Evolutionary conservation across 2,113 vertebrate species (phyloP).

Genomic region (Platanista minor): DNA sequence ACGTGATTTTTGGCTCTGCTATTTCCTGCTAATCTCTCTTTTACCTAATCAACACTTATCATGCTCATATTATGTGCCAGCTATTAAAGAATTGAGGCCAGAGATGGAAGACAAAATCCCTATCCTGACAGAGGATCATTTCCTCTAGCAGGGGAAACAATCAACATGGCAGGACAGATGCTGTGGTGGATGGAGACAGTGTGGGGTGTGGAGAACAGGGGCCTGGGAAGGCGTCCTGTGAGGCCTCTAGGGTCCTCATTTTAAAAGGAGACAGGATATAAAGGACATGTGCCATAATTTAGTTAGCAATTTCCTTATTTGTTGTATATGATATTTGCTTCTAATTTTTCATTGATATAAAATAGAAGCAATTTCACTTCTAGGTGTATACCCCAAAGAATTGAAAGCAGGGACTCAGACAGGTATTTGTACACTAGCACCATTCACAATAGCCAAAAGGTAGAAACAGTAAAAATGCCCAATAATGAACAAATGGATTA

Average conservation of each 20-base stretch:
- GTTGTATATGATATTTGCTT: background rate
- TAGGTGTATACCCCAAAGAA: background rate
- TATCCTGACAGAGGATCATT: background rate
- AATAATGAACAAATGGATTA: background rate
- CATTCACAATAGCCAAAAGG: background rate
- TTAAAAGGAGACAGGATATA: background rate
- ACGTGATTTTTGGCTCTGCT: background rate
- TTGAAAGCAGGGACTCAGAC: background rate
- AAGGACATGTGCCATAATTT: background rate
- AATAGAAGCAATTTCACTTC: background rate
- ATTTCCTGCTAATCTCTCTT: background rate
- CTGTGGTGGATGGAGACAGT: background rate
- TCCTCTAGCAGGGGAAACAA: background rate
- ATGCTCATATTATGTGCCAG: background rate
- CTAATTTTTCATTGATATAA: background rate
- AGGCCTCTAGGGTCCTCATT: background rate
- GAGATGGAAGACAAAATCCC: background rate
- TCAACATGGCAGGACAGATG: background rate
- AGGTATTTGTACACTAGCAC: background rate
- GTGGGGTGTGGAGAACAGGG: background rate
- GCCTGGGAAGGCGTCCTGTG: no score
- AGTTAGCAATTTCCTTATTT: background rate
- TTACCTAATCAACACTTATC: background rate
- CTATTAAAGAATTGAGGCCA: background rate
- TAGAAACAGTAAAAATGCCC: background rate